Conservation (phyloP, 2,797 vertebrate genomes). For the Aeoliscus strigatus region DNA sequence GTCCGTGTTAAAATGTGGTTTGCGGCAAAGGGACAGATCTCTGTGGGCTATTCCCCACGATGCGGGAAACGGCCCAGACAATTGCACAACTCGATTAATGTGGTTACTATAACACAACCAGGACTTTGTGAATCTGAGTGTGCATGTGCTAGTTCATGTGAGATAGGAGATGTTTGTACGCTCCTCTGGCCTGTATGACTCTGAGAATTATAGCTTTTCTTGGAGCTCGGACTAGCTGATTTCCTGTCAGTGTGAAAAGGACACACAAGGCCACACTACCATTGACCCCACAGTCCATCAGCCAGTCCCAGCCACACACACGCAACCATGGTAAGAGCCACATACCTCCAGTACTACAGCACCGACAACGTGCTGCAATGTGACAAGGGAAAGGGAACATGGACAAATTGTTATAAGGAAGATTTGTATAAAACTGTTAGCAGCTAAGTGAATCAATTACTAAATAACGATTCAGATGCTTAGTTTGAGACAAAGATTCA, state of each 20-base stretch:
- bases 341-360: conserved; percentile 34
- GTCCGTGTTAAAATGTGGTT: conserved; percentile 68
- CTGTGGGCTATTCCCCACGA: conserved; percentile 63
- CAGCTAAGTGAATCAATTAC: no score
- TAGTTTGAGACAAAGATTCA: no score
- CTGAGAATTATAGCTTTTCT: conserved; percentile 69
- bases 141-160: conserved; percentile 1
- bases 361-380: conserved; percentile 32
- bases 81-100: conserved; percentile 74
- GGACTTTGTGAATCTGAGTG: conserved; percentile 27
- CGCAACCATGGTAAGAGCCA: conserved; percentile 38
- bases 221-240: conserved; percentile 56
- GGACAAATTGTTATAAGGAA: no score
- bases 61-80: conserved; percentile 54
- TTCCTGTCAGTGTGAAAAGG: conserved; percentile 66
- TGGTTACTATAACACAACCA: conserved; percentile 59
- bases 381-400: no score
- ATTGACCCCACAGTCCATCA: conserved; percentile 62
- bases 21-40: conserved; percentile 64
- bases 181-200: conserved; percentile 49
- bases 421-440: no score
- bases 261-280: conserved; percentile 62
- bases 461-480: no score
- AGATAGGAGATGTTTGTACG: conserved; percentile 26
- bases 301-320: conserved; percentile 46